Evolutionary conservation across 2,797 vertebrate species (phyloP), one percentile per base, ranked within the genome.

Genomic region (Triplophysa bombifrons): DNA sequence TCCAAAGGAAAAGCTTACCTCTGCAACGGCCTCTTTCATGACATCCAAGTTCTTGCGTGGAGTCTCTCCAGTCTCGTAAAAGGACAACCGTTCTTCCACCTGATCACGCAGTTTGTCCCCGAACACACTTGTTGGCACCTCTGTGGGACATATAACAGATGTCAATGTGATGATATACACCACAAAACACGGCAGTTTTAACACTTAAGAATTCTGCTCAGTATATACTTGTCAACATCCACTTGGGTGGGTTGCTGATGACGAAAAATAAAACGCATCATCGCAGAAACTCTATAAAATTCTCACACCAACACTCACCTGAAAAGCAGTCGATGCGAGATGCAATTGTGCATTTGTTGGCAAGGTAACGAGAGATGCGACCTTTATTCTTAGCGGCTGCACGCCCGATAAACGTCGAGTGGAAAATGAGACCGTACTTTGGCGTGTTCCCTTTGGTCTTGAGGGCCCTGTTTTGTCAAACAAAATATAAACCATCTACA

Each of bases 261-360:
- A 98, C 97, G 97, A 98, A 98, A 99, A 99, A 99, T 97, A 50
- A 78, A 68, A 85, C 87, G 34, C 96, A 98, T 98, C 97, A 98
- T 11, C 0, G 96, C 95, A 92, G 74, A 22, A 0, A 9, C 41
- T 41, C 10, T 4, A 14, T 0, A 9, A 38, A 8, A 9, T 17
- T 63, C 30, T 63, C 16, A 1, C 56, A 44, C 4, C 17, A 20
- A 25, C 1, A 60, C 87, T 89, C 82, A 98, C 98, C 98, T 3
- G 98, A 97, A 88, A 99, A 99, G 86, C 97, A 98, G 91, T 98
- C 97, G 0, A 99, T 97, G 46, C 97, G 94, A 0, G 97, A 99
- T 17, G 98, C 98, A 0, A 99, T 97, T 25, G 96, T 96, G 91
- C 97, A 99, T 81, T 99, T 99, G 93, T 99, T 99, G 19, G 97